Base-by-base conservation (phyloP, 2,888 invertebrate genomes). In the Linnaemya vulpina region DNA sequence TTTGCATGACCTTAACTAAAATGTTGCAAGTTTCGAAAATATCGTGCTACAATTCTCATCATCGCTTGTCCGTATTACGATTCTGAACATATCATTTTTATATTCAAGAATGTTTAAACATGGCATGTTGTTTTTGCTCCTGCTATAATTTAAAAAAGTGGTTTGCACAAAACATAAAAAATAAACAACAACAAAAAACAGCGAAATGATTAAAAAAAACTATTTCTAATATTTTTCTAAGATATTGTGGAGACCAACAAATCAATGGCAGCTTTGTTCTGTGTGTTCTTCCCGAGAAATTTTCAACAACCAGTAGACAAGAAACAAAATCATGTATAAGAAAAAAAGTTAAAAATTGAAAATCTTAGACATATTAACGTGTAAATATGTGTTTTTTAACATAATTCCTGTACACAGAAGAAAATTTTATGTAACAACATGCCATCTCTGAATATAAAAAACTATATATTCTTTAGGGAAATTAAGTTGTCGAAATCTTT, bases 211-310 rank as follows among this genome's bases (percentile, higher is more conserved):
- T 62, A 75, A 51, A 74, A 70, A 71, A 70, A 75, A 75, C 13
- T 53, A 73, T 71, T 82, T 82, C 82, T 82, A 82, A 76, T 82
- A 71, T 65, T 82, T 76, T 82, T 82, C 82, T 76, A 82, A 82
- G 76, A 63, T 49, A 40, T 40, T 40, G 38, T 8, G 17, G 25
- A 25, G 10, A 35, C 49, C 46, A 68, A 38, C 58, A 49, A 68
- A 43, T 55, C 62, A 63, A 71, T 55, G 55, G 55, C 49, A 38
- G 53, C 30, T 53, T 35, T 15, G 65, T 3, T 63, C 46, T 43
- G 17, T 79, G 55, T 65, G 55, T 79, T 73, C 70, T 78, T 62
- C 55, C 35, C 38, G 46, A 65, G 79, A 71, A 79, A 79, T 73
- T 65, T 63, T 17, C 55, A 55, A 55, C 35, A 40, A 63, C 68